Percentiles rank a stretch among this genome's conserved stretches.
Conservation (phyloP, 2,888 invertebrate species). For the Seira sanloemensis region DNA sequence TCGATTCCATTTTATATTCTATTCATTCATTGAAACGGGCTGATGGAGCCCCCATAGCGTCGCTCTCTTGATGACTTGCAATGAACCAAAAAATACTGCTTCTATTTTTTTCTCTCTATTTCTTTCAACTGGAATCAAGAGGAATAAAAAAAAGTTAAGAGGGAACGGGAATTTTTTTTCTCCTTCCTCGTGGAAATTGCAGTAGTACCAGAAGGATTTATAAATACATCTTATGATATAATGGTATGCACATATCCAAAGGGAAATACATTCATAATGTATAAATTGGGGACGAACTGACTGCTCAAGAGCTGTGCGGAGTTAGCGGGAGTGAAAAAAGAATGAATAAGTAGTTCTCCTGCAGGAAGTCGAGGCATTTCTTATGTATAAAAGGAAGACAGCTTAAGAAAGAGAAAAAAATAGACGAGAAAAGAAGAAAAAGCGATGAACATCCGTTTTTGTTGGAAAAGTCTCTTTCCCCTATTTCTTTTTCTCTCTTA, state of each 20-base stretch:
- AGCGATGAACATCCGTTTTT: slow-evolving; percentile 61
- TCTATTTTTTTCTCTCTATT: neutral
- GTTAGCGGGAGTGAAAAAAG: slow-evolving; percentile 10
- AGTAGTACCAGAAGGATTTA: slow-evolving; percentile 56
- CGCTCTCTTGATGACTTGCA: slow-evolving; percentile 65
- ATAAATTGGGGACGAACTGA: slow-evolving; percentile 3
- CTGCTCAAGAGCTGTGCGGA: neutral
- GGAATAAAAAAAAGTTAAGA: slow-evolving; percentile 39
- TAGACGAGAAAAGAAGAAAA: slow-evolving; percentile 39
- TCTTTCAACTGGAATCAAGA: slow-evolving; percentile 29
- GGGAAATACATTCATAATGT: slow-evolving; percentile 40
- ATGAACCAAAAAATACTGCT: slow-evolving; percentile 63
- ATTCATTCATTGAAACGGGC: slow-evolving; percentile 63
- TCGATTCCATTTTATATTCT: slow-evolving; percentile 65
- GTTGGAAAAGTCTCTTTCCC: slow-evolving; percentile 26
- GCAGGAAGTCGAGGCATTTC: slow-evolving; percentile 43
- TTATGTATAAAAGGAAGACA: slow-evolving; percentile 17
- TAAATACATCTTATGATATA: slow-evolving; percentile 24
- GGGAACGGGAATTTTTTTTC: slow-evolving; percentile 11
- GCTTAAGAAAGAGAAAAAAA: slow-evolving; percentile 29
- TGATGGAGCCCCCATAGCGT: slow-evolving; percentile 62
- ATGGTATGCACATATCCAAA: neutral
- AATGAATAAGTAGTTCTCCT: neutral
- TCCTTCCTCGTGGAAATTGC: slow-evolving; percentile 46
- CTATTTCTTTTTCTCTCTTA: slow-evolving; percentile 35